Evolutionary conservation across 1,140 invertebrate species (phyloP).

Genomic region (Maniola jurtina): DNA sequence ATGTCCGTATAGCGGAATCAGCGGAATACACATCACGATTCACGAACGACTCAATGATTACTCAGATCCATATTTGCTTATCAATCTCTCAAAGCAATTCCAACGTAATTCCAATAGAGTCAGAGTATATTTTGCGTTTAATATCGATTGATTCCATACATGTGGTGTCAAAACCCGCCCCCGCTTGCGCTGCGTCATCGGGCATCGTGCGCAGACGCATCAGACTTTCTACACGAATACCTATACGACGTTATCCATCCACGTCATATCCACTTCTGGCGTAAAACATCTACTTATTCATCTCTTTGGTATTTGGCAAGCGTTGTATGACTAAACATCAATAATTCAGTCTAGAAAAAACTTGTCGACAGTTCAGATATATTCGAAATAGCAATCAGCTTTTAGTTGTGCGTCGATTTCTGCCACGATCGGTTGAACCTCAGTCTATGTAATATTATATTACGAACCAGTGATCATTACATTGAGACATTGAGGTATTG

Average conservation of each 20-base stretch:
- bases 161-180: constrained; percentile 45
- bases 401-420: constrained; percentile 13
- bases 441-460: background rate
- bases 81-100: background rate
- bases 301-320: constrained; percentile 9
- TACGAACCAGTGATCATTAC: too few relatives aligned
- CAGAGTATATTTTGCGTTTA: constrained; percentile 20
- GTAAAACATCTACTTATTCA: constrained; percentile 22
- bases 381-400: constrained; percentile 4
- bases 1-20: constrained; percentile 8
- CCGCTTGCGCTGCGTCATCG: constrained; percentile 49
- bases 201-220: constrained; percentile 38
- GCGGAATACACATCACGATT: too few relatives aligned
- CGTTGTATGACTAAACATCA: constrained; percentile 18
- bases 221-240: constrained; percentile 23
- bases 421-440: constrained; percentile 1
- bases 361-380: background rate
- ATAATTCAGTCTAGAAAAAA: background rate
- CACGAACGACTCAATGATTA: constrained; percentile 19
- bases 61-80: constrained; percentile 38
- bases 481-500: background rate
- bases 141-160: constrained; percentile 34
- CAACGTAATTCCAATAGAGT: background rate
- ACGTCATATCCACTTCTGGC: constrained; percentile 40
- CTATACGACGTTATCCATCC: constrained; percentile 16